Evolutionary conservation across 2,888 invertebrate genomes (phyloP).

Genomic region (Desoria tigrina): DNA sequence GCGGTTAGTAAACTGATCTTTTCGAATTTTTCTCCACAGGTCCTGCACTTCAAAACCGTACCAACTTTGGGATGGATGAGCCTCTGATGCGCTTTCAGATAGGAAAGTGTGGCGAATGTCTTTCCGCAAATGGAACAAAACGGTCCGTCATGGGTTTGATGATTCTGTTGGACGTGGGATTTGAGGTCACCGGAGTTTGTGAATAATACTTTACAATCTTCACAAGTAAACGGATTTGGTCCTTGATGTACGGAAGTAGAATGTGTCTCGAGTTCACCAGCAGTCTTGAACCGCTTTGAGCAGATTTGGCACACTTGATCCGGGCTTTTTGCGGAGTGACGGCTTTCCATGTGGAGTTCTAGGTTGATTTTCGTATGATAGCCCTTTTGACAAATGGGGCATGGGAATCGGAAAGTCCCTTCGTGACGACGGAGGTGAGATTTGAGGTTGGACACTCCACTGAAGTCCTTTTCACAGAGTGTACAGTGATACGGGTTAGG

Average conservation of each 20-base stretch:
- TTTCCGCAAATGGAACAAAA: background rate
- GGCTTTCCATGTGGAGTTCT: slow-evolving; percentile 1
- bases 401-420: background rate
- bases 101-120: background rate
- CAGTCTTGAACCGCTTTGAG: background rate
- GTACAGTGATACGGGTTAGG: slow-evolving; percentile 6
- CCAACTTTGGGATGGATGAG: background rate
- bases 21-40: background rate
- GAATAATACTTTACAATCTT: slow-evolving; percentile 4
- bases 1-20: background rate
- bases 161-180: background rate
- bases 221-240: background rate
- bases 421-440: slow-evolving; percentile 1
- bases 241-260: background rate
- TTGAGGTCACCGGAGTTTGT: background rate
- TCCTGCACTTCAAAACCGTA: background rate
- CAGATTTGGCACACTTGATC: background rate
- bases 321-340: background rate
- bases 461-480: background rate
- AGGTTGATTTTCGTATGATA: background rate
- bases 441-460: slow-evolving; percentile 1
- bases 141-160: background rate
- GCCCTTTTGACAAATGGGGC: background rate
- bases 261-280: background rate
- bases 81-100: background rate